Percentiles rank a stretch among this genome's conserved stretches.
Conservation (phyloP, 2,797 vertebrate species). For the Pangasius djambal region DNA sequence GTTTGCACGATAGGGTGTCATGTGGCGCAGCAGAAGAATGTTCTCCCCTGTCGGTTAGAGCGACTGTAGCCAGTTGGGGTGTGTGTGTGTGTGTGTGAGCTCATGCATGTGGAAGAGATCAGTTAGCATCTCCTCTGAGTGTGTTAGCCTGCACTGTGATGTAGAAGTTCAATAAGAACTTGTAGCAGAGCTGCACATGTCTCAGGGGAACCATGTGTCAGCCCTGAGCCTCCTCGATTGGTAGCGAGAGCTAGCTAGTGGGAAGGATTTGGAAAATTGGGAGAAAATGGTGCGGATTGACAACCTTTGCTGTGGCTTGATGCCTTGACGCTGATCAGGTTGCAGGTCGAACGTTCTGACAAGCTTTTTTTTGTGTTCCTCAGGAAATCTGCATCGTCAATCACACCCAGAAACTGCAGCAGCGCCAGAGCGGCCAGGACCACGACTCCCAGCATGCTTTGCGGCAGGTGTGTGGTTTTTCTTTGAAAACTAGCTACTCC, state of each 20-base stretch:
- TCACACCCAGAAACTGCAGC: conserved; percentile 91
- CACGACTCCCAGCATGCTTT: conserved; percentile 71
- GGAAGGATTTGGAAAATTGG: no score
- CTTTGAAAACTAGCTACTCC: neutral
- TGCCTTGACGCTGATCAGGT: neutral
- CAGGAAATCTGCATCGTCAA: conserved; percentile 95
- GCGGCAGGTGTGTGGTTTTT: conserved; percentile 75
- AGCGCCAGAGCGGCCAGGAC: conserved; percentile 73
- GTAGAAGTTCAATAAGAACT: neutral
- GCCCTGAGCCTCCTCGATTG: no score
- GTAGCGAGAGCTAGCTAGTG: neutral
- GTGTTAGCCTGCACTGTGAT: neutral
- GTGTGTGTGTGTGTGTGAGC: neutral
- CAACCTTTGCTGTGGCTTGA: neutral
- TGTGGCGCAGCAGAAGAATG: neutral
- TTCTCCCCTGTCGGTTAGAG: neutral
- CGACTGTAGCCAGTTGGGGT: neutral
- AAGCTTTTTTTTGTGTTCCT: conserved; percentile 30
- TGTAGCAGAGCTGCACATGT: neutral
- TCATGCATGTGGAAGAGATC: neutral
- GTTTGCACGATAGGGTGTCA: neutral
- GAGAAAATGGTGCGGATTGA: neutral
- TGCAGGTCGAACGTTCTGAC: neutral
- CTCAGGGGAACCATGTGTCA: neutral
- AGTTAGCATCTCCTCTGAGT: neutral